Conservation (phyloP, 2,797 vertebrate genomes). For the Chelidonichthys spinosus region DNA sequence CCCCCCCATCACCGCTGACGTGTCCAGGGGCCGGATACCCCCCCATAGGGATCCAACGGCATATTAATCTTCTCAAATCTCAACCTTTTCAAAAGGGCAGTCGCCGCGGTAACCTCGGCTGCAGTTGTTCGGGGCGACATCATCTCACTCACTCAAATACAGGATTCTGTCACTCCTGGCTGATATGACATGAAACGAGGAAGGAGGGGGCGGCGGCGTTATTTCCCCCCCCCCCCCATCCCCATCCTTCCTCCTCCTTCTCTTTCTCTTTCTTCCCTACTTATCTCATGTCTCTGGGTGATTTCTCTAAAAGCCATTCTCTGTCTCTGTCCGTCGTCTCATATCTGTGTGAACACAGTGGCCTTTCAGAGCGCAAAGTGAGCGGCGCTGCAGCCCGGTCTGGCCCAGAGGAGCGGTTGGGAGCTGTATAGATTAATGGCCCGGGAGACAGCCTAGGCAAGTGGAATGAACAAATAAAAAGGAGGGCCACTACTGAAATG, state of each 20-base stretch:
- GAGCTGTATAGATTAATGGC: slow-evolving; percentile 79
- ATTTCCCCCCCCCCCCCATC: slow-evolving; percentile 15
- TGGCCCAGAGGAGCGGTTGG: slow-evolving; percentile 68
- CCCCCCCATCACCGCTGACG: slow-evolving; percentile 39
- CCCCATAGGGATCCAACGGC: slow-evolving; percentile 56
- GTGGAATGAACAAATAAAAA: slow-evolving; percentile 75
- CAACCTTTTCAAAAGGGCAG: slow-evolving; percentile 73
- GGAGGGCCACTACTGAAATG: slow-evolving; percentile 59
- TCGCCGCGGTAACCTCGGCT: slow-evolving; percentile 45
- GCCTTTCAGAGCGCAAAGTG: slow-evolving; percentile 69
- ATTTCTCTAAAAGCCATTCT: slow-evolving; percentile 70
- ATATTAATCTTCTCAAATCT: slow-evolving; percentile 73
- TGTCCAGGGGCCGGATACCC: slow-evolving; percentile 45
- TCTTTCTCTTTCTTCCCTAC: slow-evolving; percentile 35
- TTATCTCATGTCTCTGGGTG: slow-evolving; percentile 64
- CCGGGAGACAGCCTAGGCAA: slow-evolving; percentile 74
- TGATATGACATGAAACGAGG: slow-evolving; percentile 31
- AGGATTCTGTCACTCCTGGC: slow-evolving; percentile 56
- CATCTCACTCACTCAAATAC: slow-evolving; percentile 54
- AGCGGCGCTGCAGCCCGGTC: slow-evolving; percentile 61
- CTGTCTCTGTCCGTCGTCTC: slow-evolving; percentile 65
- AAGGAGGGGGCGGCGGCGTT: slow-evolving; percentile 24
- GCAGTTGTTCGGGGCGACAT: slow-evolving; percentile 48
- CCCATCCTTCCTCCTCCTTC: slow-evolving; percentile 26
- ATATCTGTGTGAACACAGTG: slow-evolving; percentile 74